A percentile compares a stretch with the other conserved stretches of the same genome.
Conservation (phyloP, 1,140 invertebrate species). For the Sarcophaga bullata region DNA sequence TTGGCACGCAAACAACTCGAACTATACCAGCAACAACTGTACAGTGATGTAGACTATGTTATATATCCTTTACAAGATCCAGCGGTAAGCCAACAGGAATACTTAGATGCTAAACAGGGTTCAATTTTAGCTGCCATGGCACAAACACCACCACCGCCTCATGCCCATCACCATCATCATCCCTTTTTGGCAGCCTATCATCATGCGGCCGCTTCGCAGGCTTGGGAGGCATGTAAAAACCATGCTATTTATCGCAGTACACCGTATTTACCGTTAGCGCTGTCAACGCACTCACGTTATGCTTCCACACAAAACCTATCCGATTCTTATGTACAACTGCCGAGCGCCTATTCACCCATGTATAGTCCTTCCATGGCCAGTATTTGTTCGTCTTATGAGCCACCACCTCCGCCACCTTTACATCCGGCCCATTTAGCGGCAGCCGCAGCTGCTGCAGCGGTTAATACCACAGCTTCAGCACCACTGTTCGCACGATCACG, state of each 20-base stretch:
- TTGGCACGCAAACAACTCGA: conserved; percentile 81
- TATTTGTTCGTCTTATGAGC: conserved; percentile 68
- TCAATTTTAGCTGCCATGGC: conserved; percentile 73
- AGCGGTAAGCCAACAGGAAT: conserved; percentile 87
- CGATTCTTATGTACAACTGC: conserved; percentile 74
- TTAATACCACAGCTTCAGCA: conserved; percentile 52
- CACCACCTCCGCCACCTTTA: conserved; percentile 67
- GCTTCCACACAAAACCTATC: conserved; percentile 81
- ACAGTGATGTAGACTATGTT: conserved; percentile 89
- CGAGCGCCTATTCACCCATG: conserved; percentile 69
- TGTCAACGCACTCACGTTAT: conserved; percentile 74
- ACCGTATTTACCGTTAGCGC: conserved; percentile 75
- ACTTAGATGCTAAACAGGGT: conserved; percentile 85
- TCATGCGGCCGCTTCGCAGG: conserved; percentile 49
- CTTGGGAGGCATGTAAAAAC: conserved; percentile 70
- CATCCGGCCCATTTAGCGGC: conserved; percentile 68
- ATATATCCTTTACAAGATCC: conserved; percentile 90
- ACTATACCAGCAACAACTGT: conserved; percentile 86
- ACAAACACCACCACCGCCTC: conserved; percentile 67
- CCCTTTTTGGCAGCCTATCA: conserved; percentile 68
- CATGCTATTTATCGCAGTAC: conserved; percentile 82
- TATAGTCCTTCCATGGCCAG: conserved; percentile 71
- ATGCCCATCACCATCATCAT: conserved; percentile 65
- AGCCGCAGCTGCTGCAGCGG: conserved; percentile 65
- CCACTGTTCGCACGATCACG: conserved; percentile 73